Evolutionary conservation across 2,888 invertebrate species (phyloP).

Genomic region (Lochmaea crataegi): DNA sequence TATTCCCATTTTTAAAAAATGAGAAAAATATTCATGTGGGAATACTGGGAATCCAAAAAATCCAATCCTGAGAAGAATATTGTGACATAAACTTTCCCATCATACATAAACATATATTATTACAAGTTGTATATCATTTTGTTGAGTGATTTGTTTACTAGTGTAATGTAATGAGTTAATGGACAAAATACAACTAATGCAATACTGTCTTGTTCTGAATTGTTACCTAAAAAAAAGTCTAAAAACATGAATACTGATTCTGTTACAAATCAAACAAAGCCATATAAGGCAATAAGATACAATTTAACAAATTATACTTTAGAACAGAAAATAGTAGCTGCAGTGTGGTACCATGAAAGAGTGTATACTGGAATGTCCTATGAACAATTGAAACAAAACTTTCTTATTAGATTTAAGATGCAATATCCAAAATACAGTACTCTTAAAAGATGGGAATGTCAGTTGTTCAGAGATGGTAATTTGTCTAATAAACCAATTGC

Average conservation of each 20-base stretch:
- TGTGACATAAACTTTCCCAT: too few species aligned
- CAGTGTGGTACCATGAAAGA: conserved; percentile 24
- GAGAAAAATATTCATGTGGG: too few species aligned
- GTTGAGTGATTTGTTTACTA: background rate
- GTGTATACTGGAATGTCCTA: conserved; percentile 10
- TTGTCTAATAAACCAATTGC: background rate
- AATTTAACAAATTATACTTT: conserved; percentile 3
- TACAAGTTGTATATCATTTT: too few species aligned
- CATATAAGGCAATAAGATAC: background rate
- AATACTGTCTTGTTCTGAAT: background rate
- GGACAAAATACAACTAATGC: background rate
- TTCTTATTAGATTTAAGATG: conserved; percentile 8
- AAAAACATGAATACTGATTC: conserved; percentile 3
- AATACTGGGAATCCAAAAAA: too few species aligned
- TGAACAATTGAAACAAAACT: conserved; percentile 19
- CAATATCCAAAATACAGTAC: conserved; percentile 5
- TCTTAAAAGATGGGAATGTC: conserved; percentile 14
- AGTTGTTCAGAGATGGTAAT: conserved; percentile 17
- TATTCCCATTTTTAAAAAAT: too few species aligned
- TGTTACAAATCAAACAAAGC: background rate
- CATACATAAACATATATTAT: too few species aligned
- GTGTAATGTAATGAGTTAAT: background rate
- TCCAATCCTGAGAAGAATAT: too few species aligned
- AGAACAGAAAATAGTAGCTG: conserved; percentile 19
- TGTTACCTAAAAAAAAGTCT: background rate